These are phyloP conservation scores for Mylabris phalerata DNA, from an alignment of 1,140 invertebrate species.

Conservation along the genomic window DNA sequence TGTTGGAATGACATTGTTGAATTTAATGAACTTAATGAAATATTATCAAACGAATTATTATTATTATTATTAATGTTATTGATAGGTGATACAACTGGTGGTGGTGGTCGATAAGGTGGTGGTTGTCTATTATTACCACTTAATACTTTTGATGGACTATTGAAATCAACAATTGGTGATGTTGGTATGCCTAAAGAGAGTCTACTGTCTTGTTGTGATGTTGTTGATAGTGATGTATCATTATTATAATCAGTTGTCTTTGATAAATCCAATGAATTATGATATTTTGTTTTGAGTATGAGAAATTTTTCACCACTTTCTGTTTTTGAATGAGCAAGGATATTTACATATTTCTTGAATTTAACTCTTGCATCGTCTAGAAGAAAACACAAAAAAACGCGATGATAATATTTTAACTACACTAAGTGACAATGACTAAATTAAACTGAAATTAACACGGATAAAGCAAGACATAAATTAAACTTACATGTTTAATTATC, in stretches of 20 bases:
- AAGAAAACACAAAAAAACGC: slow-evolving; percentile 36
- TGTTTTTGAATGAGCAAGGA: slow-evolving; percentile 73
- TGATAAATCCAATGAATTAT: slow-evolving; percentile 23
- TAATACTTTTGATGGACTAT: slow-evolving; percentile 19
- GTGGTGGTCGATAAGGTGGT: slow-evolving; percentile 61
- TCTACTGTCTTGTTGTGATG: slow-evolving; percentile 40
- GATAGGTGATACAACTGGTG: slow-evolving; percentile 44
- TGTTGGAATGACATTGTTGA: slow-evolving; percentile 25
- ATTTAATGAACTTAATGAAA: slow-evolving; percentile 32
- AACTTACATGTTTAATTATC: too few species aligned
- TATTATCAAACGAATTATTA: slow-evolving; percentile 31
- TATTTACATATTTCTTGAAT: slow-evolving; percentile 89
- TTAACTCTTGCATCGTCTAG: slow-evolving; percentile 73
- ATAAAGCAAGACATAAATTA: too few species aligned
- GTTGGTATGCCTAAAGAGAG: slow-evolving; percentile 42
- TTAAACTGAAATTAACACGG: too few species aligned
- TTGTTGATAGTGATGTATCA: slow-evolving; percentile 4
- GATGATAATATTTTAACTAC: too few species aligned
- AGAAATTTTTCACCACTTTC: slow-evolving; percentile 78
- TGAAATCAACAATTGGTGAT: slow-evolving; percentile 24
- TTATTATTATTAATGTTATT: slow-evolving; percentile 10
- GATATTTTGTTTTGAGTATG: slow-evolving; percentile 71
- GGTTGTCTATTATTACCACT: slow-evolving; percentile 45
- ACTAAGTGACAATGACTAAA: too few species aligned
- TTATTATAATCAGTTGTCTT: neutral